Evolutionary conservation across 2,888 invertebrate species (phyloP).

Genomic region (Venustoraphidia nigricollis): DNA sequence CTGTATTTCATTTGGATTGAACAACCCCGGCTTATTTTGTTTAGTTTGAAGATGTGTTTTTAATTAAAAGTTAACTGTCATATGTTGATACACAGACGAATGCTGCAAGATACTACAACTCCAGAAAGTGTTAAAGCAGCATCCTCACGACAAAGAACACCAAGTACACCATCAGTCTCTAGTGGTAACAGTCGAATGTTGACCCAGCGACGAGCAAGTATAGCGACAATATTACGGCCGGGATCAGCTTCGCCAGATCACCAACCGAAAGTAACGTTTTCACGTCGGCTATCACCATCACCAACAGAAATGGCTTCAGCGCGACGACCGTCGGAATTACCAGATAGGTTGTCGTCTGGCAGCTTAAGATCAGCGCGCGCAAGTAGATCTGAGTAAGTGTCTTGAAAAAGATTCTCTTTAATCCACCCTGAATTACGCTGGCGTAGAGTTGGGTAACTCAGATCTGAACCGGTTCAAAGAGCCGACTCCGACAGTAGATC

Average conservation of each 20-base stretch:
- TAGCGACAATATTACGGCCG: constrained; percentile 33
- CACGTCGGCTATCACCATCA: neutral
- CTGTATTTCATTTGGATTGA: too few species aligned
- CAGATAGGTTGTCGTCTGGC: neutral
- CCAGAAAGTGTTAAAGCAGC: constrained; percentile 11
- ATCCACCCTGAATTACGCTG: too few species aligned
- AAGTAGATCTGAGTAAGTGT: constrained; percentile 23
- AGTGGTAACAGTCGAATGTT: constrained; percentile 16
- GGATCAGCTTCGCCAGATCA: constrained; percentile 20
- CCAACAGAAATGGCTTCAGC: neutral
- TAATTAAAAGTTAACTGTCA: too few species aligned
- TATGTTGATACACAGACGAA: constrained; percentile 17
- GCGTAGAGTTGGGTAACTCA: too few species aligned
- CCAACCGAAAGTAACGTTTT: constrained; percentile 3
- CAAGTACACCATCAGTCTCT: constrained; percentile 9
- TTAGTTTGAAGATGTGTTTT: too few species aligned
- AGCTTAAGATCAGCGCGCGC: neutral
- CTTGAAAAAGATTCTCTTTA: neutral
- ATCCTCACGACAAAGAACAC: neutral
- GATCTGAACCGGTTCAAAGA: too few species aligned
- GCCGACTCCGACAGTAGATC: too few species aligned
- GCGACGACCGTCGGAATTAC: neutral
- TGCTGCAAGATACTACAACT: constrained; percentile 21
- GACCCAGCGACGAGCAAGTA: constrained; percentile 34
- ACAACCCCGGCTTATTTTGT: too few species aligned